phyloP scores from a whole-genome alignment of 2,113 vertebrate genomes.

The Cyprinodon tularosa region DNA sequence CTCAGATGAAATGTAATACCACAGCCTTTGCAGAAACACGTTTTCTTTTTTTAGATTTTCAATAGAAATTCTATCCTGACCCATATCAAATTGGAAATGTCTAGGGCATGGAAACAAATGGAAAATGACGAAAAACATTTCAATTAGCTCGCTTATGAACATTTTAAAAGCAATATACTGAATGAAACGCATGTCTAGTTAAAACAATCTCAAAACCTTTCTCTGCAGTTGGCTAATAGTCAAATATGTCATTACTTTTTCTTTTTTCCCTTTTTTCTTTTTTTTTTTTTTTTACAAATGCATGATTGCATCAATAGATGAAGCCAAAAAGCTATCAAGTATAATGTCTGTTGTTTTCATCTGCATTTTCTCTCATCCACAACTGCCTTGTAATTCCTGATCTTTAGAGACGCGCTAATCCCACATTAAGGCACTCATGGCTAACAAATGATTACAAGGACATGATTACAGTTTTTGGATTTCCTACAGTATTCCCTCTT shows the following conservation, averaged over 20 bases:
- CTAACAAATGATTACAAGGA: conserved; percentile 59
- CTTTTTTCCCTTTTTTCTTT: no score
- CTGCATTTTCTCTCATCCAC: conserved; percentile 3
- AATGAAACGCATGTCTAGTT: background rate
- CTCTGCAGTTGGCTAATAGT: background rate
- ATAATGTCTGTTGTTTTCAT: conserved; percentile 25
- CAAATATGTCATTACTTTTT: background rate
- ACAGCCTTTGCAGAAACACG: background rate
- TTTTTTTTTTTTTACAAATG: background rate
- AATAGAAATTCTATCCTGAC: background rate
- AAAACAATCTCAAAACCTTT: background rate
- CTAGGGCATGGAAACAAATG: background rate
- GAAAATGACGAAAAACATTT: background rate
- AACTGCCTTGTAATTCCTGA: conserved; percentile 26
- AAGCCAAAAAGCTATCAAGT: conserved; percentile 12
- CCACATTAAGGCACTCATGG: conserved; percentile 32
- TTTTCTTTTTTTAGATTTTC: background rate
- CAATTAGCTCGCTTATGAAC: background rate
- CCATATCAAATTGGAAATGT: background rate
- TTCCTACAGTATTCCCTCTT: conserved; percentile 46
- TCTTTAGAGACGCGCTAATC: conserved; percentile 26
- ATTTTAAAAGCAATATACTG: background rate
- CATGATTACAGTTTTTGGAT: conserved; percentile 59
- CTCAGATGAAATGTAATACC: no score
- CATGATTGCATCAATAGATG: background rate